A percentile compares a stretch with the other conserved stretches of the same genome.
These are phyloP conservation scores for Lepidurus apus DNA, from an alignment of 1,140 invertebrate genomes.

Conservation along the genomic window DNA sequence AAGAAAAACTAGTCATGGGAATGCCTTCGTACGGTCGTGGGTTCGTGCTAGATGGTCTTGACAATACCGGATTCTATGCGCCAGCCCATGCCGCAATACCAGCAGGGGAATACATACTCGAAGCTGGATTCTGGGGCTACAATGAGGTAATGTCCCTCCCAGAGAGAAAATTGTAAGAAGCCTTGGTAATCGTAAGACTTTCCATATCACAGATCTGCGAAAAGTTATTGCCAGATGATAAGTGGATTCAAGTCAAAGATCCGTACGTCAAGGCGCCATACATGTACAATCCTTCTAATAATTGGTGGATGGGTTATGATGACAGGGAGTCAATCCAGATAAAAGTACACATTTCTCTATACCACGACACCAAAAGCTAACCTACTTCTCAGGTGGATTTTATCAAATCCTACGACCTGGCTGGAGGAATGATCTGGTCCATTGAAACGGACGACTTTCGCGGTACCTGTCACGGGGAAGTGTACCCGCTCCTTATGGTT, in stretches of 20 bases:
- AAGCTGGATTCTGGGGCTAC: conserved; percentile 38
- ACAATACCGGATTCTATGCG: conserved; percentile 48
- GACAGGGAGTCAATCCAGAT: conserved; percentile 47
- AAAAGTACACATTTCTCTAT: conserved; percentile 35
- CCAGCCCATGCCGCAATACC: conserved; percentile 42
- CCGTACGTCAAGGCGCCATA: conserved; percentile 57
- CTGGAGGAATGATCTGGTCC: conserved; percentile 65
- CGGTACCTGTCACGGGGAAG: conserved; percentile 50
- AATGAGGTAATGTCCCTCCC: conserved; percentile 39
- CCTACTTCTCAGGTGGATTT: conserved; percentile 47
- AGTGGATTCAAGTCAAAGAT: conserved; percentile 52
- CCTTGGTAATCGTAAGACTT: neutral
- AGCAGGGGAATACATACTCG: neutral
- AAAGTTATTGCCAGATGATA: conserved; percentile 32
- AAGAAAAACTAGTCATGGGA: conserved; percentile 60
- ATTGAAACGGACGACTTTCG: conserved; percentile 67
- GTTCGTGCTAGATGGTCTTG: conserved; percentile 51
- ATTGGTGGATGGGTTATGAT: conserved; percentile 73
- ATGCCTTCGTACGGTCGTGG: conserved; percentile 61
- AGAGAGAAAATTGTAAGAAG: neutral
- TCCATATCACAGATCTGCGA: conserved; percentile 33
- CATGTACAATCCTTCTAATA: conserved; percentile 48
- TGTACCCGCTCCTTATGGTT: conserved; percentile 37
- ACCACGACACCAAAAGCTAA: too few relatives aligned
- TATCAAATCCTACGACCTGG: conserved; percentile 50